These are phyloP conservation scores for Kobus ellipsiprymnus DNA, from an alignment of 2,113 vertebrate species.

Conservation along the genomic window DNA sequence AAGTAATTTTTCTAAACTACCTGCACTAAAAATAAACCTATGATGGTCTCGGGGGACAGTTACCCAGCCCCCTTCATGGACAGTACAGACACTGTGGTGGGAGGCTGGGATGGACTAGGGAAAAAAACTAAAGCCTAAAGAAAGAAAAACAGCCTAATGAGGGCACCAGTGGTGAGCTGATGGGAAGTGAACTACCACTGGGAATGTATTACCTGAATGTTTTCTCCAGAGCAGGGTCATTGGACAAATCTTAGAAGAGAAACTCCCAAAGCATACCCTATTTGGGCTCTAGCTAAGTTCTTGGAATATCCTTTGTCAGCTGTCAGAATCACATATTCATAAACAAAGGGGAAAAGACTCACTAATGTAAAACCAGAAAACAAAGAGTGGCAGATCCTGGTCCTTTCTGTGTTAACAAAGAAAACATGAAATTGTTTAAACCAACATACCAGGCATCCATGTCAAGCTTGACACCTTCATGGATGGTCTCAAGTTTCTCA, in stretches of 20 bases:
- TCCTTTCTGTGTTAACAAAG: conserved; percentile 61
- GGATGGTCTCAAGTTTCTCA: conserved; percentile 48
- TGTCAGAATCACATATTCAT: conserved; percentile 69
- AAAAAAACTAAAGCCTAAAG: conserved; percentile 15
- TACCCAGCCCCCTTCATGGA: conserved; percentile 9
- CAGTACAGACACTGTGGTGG: conserved; percentile 54
- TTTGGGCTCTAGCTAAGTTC: conserved; percentile 52
- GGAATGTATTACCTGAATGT: conserved; percentile 43
- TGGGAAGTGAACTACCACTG: conserved; percentile 39
- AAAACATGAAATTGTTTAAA: conserved; percentile 61
- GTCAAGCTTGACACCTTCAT: conserved; percentile 50
- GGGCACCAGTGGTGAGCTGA: conserved; percentile 28
- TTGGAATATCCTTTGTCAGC: conserved; percentile 67
- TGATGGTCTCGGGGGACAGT: background rate
- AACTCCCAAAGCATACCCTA: conserved; percentile 39
- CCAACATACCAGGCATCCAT: conserved; percentile 38
- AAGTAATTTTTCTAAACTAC: conserved; percentile 59
- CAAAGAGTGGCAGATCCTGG: conserved; percentile 54
- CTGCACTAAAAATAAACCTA: conserved; percentile 41
- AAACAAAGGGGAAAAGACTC: conserved; percentile 59
- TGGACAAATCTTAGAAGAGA: conserved; percentile 32
- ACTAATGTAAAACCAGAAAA: conserved; percentile 63
- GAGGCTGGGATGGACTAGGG: conserved; percentile 36
- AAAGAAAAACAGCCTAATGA: conserved; percentile 62
- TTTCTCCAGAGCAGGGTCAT: conserved; percentile 51